Evolutionary conservation across 1,140 invertebrate genomes (phyloP).

Genomic region (Popillia japonica): DNA sequence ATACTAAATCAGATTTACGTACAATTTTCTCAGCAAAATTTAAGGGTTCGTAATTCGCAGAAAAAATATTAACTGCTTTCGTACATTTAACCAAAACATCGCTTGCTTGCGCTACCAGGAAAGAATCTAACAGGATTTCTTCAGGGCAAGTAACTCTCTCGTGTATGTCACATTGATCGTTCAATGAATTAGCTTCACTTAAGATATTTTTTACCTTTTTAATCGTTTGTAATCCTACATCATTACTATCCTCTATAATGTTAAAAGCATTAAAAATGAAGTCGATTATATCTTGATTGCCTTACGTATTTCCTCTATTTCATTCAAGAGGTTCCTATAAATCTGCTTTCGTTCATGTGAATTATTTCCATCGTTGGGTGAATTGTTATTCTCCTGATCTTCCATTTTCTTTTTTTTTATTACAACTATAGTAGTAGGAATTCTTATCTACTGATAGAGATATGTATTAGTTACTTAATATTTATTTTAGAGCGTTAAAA

Average conservation of each 20-base stretch:
- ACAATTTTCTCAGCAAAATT: constrained; percentile 58
- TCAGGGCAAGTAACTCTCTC: constrained; percentile 60
- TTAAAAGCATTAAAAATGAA: constrained; percentile 1
- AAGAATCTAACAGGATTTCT: constrained; percentile 63
- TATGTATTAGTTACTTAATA: no score
- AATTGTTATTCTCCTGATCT: constrained; percentile 31
- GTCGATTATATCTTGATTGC: not conserved
- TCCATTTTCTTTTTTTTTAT: no score
- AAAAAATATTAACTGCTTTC: constrained; percentile 60
- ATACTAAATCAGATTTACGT: constrained; percentile 43
- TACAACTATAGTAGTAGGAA: no score
- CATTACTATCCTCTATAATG: constrained; percentile 52
- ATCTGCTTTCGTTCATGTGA: constrained; percentile 51
- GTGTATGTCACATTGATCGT: constrained; percentile 57
- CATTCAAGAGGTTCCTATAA: constrained; percentile 56
- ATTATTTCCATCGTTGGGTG: not conserved
- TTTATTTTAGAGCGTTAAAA: no score
- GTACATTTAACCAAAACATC: constrained; percentile 61
- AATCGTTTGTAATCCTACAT: constrained; percentile 56
- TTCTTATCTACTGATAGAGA: no score
- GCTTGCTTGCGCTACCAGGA: constrained; percentile 61
- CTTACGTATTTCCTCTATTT: constrained; percentile 56
- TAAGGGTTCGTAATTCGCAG: constrained; percentile 61
- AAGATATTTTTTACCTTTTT: constrained; percentile 58
- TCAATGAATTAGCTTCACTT: constrained; percentile 56